Evolutionary conservation across 2,113 vertebrate genomes (phyloP), one percentile per base, ranked within the genome.

Genomic region (Scortum barcoo): DNA sequence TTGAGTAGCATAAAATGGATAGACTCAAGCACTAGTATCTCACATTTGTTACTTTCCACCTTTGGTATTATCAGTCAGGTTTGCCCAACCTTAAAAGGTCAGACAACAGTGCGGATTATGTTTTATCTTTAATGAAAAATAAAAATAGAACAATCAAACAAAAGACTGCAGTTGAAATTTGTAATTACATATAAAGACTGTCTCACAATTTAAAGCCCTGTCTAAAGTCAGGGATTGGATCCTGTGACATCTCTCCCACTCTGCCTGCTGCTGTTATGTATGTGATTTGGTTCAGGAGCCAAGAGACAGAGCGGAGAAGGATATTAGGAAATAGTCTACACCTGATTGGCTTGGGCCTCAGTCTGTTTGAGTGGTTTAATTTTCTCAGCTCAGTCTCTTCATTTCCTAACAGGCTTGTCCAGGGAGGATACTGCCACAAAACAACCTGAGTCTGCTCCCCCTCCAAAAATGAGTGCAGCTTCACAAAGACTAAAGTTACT

Each of bases 221-320:
- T 58, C 57, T 44, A 80, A 61, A 74, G 74, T 66, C 53, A 36
- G 33, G 33, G 33, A 36, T 50, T 62, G 16, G 30, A 74, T 61
- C 24, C 36, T 42, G 33, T 22, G 14, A 58, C 28, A 20, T 66
- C 12, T 16, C 14, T 30, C 17, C 33, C 11, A 78, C 30, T 57
- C 24, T 76, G 24, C 8, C 58, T 53, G 48, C 70, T 67, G 28
- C 10, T 57, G 57, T 44, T 60, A 5, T 69, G 28, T 54, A 26
- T 67, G 19, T 51, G 57, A 72, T 73, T 58, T 57, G 16, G 63
- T 73, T 79, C 33, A 28, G 17, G 22, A 44, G 61, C 53, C 56
- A 75, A 50, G 30, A 63, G n/a, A 46, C 33, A 65, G 63, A 66
- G 40, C 13, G 26, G 24, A 17, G 19, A 73, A 63, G 30, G 28